phyloP scores from a whole-genome alignment of 2,797 vertebrate species.

The Myotis pilosus region DNA sequence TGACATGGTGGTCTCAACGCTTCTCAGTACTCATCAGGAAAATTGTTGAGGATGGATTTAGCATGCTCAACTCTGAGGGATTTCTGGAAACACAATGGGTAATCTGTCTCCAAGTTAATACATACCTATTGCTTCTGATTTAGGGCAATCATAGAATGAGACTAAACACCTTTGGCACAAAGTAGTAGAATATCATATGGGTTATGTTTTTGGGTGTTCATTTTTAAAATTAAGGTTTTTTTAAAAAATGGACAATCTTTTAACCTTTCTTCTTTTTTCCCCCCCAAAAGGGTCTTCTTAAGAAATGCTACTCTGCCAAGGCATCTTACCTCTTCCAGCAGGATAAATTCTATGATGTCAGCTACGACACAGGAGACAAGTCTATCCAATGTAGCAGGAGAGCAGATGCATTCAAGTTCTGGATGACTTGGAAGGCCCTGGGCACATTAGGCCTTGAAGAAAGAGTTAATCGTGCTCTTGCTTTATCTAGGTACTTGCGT shows the following conservation, averaged over 20 bases:
- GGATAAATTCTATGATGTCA: conserved; percentile 91
- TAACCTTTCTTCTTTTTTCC: not conserved
- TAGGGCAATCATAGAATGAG: not conserved
- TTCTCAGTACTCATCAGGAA: not conserved
- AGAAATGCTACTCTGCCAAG: conserved; percentile 88
- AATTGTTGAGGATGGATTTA: not conserved
- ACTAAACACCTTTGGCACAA: not conserved
- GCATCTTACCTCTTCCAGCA: conserved; percentile 92
- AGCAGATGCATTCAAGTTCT: conserved; percentile 90
- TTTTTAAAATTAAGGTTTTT: not conserved
- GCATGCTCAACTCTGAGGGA: not conserved
- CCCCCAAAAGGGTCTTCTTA: conserved; percentile 85
- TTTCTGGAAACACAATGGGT: not conserved
- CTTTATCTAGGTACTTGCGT: conserved; percentile 83
- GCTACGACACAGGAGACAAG: conserved; percentile 90
- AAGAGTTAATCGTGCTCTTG: conserved; percentile 88
- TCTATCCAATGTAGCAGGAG: conserved; percentile 91
- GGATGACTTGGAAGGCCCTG: conserved; percentile 92
- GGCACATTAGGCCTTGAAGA: conserved; percentile 88
- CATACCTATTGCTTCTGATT: not conserved
- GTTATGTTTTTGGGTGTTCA: not conserved
- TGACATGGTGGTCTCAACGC: not conserved
- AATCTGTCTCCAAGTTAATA: not conserved
- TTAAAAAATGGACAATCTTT: not conserved
- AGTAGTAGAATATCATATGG: not conserved